A percentile compares a stretch with the other conserved stretches of the same genome.
These are phyloP conservation scores for Cabera pusaria DNA, from an alignment of 2,888 invertebrate genomes.

Conservation along the genomic window DNA sequence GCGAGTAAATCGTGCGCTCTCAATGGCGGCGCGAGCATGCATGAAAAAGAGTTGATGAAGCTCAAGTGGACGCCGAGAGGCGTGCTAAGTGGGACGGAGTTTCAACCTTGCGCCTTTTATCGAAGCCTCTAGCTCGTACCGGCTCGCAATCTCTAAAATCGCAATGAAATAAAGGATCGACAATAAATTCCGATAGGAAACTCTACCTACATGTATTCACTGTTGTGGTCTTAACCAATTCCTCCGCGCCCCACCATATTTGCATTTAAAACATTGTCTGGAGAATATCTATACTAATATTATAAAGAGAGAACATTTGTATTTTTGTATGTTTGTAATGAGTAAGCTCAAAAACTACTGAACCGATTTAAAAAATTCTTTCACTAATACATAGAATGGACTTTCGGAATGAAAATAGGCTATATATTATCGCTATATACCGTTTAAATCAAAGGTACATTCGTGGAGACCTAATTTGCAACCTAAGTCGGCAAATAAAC, in stretches of 20 bases:
- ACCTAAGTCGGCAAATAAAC: too few relatives aligned
- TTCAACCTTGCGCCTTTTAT: slow-evolving; percentile 30
- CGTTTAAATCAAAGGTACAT: too few relatives aligned
- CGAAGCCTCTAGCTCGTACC: slow-evolving; percentile 10
- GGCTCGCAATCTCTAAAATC: too few relatives aligned
- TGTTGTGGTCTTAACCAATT: slow-evolving; percentile 13
- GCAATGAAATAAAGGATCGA: slow-evolving; percentile 29
- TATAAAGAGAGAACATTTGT: too few relatives aligned
- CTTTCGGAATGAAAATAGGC: too few relatives aligned
- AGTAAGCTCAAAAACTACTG: too few relatives aligned
- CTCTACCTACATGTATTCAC: slow-evolving; percentile 22
- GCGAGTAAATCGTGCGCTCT: slow-evolving; percentile 37
- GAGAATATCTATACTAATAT: too few relatives aligned
- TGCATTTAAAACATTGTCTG: slow-evolving; percentile 9
- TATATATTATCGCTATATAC: too few relatives aligned
- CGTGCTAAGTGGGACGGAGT: slow-evolving; percentile 24
- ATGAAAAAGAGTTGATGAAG: slow-evolving; percentile 48
- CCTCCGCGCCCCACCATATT: slow-evolving; percentile 1
- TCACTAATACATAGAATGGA: too few relatives aligned
- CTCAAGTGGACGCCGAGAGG: slow-evolving; percentile 38
- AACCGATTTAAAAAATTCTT: too few relatives aligned
- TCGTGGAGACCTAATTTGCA: too few relatives aligned
- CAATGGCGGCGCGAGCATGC: slow-evolving; percentile 37
- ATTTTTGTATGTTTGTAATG: too few relatives aligned
- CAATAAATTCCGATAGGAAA: slow-evolving; percentile 22